A percentile compares a stretch with the other conserved stretches of the same genome.
Conservation (phyloP, 2,797 vertebrate genomes). For the Lagodon rhomboides region DNA sequence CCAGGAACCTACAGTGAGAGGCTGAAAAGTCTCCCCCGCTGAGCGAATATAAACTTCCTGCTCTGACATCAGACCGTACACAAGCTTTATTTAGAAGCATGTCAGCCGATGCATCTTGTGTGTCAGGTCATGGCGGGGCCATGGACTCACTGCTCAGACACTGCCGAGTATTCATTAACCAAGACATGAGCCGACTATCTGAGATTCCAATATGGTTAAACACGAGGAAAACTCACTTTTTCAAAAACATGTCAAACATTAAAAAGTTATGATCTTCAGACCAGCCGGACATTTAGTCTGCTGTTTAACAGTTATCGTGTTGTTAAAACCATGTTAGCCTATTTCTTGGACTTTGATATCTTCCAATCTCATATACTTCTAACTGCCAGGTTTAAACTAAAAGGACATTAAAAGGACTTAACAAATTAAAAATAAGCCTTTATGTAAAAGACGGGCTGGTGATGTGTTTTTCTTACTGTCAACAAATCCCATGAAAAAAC, state of each 20-base stretch:
- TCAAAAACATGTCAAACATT: background rate
- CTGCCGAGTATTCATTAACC: background rate
- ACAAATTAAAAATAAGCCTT: background rate
- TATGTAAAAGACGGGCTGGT: background rate
- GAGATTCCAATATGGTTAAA: background rate
- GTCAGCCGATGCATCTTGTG: slow-evolving; percentile 25
- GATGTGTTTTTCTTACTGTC: background rate
- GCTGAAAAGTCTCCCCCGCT: slow-evolving; percentile 48
- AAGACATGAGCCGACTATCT: slow-evolving; percentile 5
- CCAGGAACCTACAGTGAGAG: slow-evolving; percentile 49
- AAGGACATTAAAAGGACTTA: background rate
- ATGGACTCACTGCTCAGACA: slow-evolving; percentile 16
- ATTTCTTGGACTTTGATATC: background rate
- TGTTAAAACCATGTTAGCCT: no score
- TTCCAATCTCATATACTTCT: background rate
- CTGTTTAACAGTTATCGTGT: background rate
- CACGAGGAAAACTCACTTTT: background rate
- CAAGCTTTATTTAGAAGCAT: slow-evolving; percentile 61
- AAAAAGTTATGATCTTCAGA: background rate
- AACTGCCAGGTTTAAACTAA: background rate
- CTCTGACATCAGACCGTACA: slow-evolving; percentile 70
- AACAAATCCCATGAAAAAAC: background rate
- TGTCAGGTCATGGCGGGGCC: slow-evolving; percentile 31
- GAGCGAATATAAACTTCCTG: slow-evolving; percentile 78
- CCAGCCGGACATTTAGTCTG: background rate